These are phyloP conservation scores for Philonicus albiceps DNA, from an alignment of 2,888 invertebrate species.

Conservation along the genomic window DNA sequence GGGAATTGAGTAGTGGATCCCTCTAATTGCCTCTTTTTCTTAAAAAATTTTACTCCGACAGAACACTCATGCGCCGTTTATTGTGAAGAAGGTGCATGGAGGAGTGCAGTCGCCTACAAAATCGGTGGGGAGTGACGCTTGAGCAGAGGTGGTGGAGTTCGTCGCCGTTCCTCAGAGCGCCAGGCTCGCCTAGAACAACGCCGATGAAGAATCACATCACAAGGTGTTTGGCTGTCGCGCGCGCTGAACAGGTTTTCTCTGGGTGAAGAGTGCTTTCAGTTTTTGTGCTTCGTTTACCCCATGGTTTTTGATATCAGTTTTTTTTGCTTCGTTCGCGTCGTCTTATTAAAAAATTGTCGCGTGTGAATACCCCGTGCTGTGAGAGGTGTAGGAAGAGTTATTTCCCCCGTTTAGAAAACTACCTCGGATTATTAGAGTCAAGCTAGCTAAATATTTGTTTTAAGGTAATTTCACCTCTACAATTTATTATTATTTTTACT, in stretches of 20 bases:
- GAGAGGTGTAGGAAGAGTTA: neutral
- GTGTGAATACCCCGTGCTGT: neutral
- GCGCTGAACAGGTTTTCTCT: neutral
- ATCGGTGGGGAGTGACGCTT: neutral
- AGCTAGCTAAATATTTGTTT: neutral
- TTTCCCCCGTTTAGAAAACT: neutral
- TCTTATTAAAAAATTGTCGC: neutral
- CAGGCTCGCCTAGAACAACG: neutral
- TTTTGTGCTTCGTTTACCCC: neutral
- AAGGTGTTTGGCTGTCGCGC: slow-evolving; percentile 8
- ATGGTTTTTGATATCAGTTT: neutral
- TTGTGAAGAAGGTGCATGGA: neutral
- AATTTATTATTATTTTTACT: neutral
- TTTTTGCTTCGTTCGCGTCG: neutral
- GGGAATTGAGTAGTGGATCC: neutral
- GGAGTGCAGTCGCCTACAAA: neutral
- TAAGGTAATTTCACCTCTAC: neutral
- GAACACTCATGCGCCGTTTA: neutral
- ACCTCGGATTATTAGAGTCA: neutral
- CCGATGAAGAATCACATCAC: neutral
- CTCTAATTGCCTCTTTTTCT: neutral
- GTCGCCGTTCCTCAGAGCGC: too few relatives aligned
- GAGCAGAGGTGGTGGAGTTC: neutral
- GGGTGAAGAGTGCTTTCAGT: neutral
- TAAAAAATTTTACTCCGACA: neutral